Conservation (phyloP, 2,797 vertebrate genomes). For the Melanotaenia maccullochi region DNA sequence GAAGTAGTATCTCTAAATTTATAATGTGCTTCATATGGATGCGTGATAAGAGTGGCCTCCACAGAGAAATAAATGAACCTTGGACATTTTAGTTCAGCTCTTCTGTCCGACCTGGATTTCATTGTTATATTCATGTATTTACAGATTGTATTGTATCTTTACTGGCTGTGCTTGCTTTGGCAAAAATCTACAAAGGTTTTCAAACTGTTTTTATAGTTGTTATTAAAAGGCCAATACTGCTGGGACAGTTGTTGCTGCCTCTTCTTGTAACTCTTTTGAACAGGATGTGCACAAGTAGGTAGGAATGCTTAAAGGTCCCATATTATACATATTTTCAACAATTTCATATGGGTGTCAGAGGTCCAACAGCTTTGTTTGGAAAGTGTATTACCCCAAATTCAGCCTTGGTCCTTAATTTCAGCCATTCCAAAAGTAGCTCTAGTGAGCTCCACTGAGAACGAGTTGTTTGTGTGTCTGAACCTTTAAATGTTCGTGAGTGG, state of each 20-base stretch:
- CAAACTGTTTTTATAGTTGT: slow-evolving; percentile 75
- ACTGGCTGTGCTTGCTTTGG: slow-evolving; percentile 68
- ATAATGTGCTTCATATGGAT: slow-evolving; percentile 24
- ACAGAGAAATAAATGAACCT: slow-evolving; percentile 54
- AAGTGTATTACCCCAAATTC: no score
- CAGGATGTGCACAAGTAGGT: neutral
- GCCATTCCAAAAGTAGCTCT: no score
- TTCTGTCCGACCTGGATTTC: slow-evolving; percentile 43
- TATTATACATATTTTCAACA: no score
- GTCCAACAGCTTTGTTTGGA: no score
- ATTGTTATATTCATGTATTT: slow-evolving; percentile 64
- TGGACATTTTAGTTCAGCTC: slow-evolving; percentile 32
- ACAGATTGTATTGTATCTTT: slow-evolving; percentile 68
- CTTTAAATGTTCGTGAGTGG: no score
- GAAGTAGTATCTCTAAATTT: slow-evolving; percentile 5
- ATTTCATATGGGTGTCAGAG: no score
- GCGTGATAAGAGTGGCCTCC: slow-evolving; percentile 23
- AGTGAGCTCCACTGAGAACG: no score
- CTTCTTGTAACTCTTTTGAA: slow-evolving; percentile 1
- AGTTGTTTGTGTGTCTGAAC: no score
- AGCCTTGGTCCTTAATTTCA: no score
- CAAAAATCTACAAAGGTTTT: slow-evolving; percentile 55
- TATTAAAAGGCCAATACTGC: slow-evolving; percentile 70
- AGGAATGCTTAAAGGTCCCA: neutral
- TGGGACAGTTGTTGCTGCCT: slow-evolving; percentile 25